Conservation (phyloP, 2,113 vertebrate species). For the Nanorana parkeri region DNA sequence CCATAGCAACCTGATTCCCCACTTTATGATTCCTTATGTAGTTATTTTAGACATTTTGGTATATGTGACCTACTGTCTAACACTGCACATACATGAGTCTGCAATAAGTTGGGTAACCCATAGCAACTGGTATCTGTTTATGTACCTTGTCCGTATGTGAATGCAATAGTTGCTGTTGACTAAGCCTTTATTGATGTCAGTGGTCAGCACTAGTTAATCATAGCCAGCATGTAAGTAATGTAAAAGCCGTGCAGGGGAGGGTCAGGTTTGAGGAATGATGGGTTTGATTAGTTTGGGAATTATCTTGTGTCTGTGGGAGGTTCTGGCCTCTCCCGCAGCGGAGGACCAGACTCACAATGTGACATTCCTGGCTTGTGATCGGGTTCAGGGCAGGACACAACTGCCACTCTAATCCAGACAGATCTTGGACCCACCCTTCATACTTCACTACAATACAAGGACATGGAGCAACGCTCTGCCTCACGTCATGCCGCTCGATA, state of each 20-base stretch:
- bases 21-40: too few relatives aligned
- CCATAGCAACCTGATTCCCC: too few relatives aligned
- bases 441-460: too few relatives aligned
- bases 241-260: neutral
- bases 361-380: constrained; percentile 35
- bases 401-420: constrained; percentile 15
- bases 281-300: neutral
- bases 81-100: too few relatives aligned
- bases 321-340: constrained; percentile 14
- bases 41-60: too few relatives aligned
- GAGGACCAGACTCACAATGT: constrained; percentile 38
- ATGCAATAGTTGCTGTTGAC: too few relatives aligned
- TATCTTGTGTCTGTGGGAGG: constrained; percentile 17
- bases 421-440: neutral
- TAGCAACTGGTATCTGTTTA: too few relatives aligned
- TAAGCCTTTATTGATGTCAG: neutral
- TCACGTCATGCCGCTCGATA: too few relatives aligned
- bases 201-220: constrained; percentile 2
- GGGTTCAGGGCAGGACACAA: constrained; percentile 49
- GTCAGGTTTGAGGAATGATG: neutral
- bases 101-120: too few relatives aligned
- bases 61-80: too few relatives aligned
- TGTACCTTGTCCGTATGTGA: too few relatives aligned
- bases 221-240: neutral
- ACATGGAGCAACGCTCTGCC: too few relatives aligned